Base-by-base conservation (phyloP, 1,140 invertebrate species). In the Pygmarrhopalites habei region DNA sequence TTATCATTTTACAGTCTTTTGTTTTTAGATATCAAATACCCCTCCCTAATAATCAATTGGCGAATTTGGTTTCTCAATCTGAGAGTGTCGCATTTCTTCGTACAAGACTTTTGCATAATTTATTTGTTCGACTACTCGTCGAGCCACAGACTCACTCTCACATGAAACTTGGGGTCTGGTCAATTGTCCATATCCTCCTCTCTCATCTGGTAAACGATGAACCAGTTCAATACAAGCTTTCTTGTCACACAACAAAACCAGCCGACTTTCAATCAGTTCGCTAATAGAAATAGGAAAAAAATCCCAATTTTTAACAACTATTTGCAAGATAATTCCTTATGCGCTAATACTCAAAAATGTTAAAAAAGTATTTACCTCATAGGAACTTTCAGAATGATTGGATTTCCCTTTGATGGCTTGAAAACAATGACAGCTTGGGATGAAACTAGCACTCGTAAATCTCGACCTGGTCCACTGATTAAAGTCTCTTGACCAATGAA, bases 91-190 rank as follows among this genome's bases (percentile, higher is more conserved):
- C 64, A 83, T 80, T 79, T 95, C 91, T 74, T 90, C 84, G 74
- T 86, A 88, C 72, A 93, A 82, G 72, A 85, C 86, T 74, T 89
- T 90, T 41, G 91, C 91, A 77, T 91, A 91, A 72, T 90, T 91
- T 59, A 89, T 85, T 76, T 88, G 82, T 67, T 86, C 82, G 2
- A 79, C 81, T 46, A 92, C 88, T 79, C 84, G 85, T 71, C 83
- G 81, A n/a, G 90, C 88, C 57, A 91, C 81, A 64, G 85, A 82
- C 60, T 83, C 82, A 62, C 81, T 85, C 73, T 92, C 87, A 77
- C 90, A 93, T 62, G 89, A 81, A 28, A 95, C 87, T 74, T 87
- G 83, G 12, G 90, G 90, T 64, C 86, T 80, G 70, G 71, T 74
- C 19, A 66, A 69, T 60, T 32, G 65, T 7, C 32, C 32, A 62